A percentile compares a stretch with the other conserved stretches of the same genome.
These are phyloP conservation scores for Corvus hawaiiensis DNA, from an alignment of 2,113 vertebrate genomes.

Conservation along the genomic window DNA sequence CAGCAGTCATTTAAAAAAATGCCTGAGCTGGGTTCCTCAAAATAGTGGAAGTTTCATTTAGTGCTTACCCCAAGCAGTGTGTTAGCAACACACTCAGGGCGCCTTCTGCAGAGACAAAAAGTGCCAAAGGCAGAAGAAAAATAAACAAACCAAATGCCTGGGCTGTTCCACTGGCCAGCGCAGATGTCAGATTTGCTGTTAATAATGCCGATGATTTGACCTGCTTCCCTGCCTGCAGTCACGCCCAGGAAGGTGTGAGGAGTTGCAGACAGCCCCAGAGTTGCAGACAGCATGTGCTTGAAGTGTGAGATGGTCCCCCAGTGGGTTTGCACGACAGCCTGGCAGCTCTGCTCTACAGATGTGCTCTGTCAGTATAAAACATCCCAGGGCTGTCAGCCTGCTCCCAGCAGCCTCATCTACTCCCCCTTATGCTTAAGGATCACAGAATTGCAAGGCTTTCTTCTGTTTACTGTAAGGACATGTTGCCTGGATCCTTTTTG, in stretches of 20 bases:
- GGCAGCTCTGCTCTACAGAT: constrained; percentile 37
- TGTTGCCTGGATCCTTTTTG: constrained; percentile 62
- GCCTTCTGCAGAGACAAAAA: not conserved
- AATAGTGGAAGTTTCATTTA: not conserved
- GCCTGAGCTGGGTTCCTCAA: constrained; percentile 9
- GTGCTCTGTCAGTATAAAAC: constrained; percentile 35
- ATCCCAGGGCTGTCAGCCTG: constrained; percentile 15
- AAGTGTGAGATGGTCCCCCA: not conserved
- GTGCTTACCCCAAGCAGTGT: not conserved
- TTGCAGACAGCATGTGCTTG: not conserved
- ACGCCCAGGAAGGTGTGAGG: constrained; percentile 12
- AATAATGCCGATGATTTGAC: not conserved
- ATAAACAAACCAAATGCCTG: constrained; percentile 53
- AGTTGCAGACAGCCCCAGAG: not conserved
- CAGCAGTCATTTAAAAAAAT: constrained; percentile 9
- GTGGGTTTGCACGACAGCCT: not conserved
- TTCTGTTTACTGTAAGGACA: constrained; percentile 50
- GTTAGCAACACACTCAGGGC: not conserved
- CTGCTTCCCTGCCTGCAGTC: not conserved
- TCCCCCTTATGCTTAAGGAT: not conserved
- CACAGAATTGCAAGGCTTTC: constrained; percentile 20
- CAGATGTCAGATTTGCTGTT: constrained; percentile 33
- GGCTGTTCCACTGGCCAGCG: not conserved
- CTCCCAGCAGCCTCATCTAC: constrained; percentile 18
- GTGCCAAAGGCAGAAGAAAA: constrained; percentile 40